Conservation (phyloP, 2,888 invertebrate species). For the Phyllotreta striolata region DNA sequence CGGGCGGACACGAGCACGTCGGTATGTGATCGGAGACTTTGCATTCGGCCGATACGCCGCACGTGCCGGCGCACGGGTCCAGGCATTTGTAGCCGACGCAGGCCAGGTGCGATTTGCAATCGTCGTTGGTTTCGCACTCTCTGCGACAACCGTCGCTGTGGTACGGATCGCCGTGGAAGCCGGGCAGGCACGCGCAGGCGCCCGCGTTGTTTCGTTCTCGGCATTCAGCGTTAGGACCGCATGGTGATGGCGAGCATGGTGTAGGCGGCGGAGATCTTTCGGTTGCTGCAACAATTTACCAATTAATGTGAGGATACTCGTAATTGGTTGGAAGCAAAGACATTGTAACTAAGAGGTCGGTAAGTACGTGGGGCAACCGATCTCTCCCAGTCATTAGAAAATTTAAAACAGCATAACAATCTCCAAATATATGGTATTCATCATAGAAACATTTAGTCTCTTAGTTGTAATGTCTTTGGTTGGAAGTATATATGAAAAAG, state of each 20-base stretch:
- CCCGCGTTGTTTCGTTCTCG: constrained; percentile 83
- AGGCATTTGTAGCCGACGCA: constrained; percentile 85
- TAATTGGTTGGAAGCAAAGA: too few relatives aligned
- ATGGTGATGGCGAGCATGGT: constrained; percentile 84
- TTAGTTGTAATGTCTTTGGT: too few relatives aligned
- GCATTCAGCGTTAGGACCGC: constrained; percentile 86
- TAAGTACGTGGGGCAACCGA: too few relatives aligned
- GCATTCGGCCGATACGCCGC: constrained; percentile 82
- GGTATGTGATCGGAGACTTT: constrained; percentile 81
- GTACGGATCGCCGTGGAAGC: constrained; percentile 85
- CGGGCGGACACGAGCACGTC: constrained; percentile 76
- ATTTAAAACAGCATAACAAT: too few relatives aligned
- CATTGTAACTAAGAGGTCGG: too few relatives aligned
- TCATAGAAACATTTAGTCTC: too few relatives aligned
- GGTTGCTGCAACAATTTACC: constrained; percentile 62
- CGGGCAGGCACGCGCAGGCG: constrained; percentile 82
- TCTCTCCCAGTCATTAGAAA: too few relatives aligned
- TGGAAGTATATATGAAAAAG: too few relatives aligned
- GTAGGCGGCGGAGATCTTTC: constrained; percentile 72
- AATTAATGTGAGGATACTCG: not conserved
- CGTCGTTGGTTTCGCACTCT: constrained; percentile 82
- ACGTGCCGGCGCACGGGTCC: constrained; percentile 85
- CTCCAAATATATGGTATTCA: too few relatives aligned
- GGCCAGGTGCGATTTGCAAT: constrained; percentile 75
- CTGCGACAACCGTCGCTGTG: constrained; percentile 73